Evolutionary conservation across 1,140 invertebrate genomes (phyloP), one percentile per base, ranked within the genome.

Genomic region (Spodoptera litura): DNA sequence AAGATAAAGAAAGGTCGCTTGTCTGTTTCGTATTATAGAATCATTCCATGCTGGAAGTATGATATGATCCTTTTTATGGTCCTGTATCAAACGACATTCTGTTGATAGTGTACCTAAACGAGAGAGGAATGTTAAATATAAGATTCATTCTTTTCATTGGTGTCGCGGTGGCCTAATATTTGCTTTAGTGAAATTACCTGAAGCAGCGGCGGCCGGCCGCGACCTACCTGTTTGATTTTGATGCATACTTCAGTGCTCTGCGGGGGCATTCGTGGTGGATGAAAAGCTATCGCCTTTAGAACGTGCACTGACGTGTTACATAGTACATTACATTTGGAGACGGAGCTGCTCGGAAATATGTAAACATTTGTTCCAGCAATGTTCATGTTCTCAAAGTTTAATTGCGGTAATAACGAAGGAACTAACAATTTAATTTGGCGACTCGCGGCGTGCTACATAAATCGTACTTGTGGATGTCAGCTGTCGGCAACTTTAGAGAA

Each of bases 1-100:
- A 88, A 93, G 92, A 94, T 94, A 94, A 94, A 92, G 87, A 91
- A 93, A 91, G 92, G 92, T 94, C 90, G 83, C 85, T 82, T 85
- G 84, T 87, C 84, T 88, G 87, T 87, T 88, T 87, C 87, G 83
- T 89, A 85, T 81, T 85, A 90, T 89, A 90, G 88, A 91, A 92
- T 89, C 85, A 86, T 80, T 82, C 79, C 81, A 84, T 88, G 87
- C 80, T 87, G 79, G 74, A 87, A 89, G 83, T 86, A 88, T 91
- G 85, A 91, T 88, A 89, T 87, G 87, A 87, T 86, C 84, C 79
- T 82, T 86, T 89, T 91, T 90, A 91, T 87, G 85, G 85, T 83
- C 79, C 78, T 78, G 80, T 89, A 88, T 90, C 78, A 83, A 74
- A 81, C 80, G 73, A 62, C 62, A 83, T 83, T 13, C 58, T 77